phyloP scores from a whole-genome alignment of 1,140 invertebrate species.

The Cydia pomonella region DNA sequence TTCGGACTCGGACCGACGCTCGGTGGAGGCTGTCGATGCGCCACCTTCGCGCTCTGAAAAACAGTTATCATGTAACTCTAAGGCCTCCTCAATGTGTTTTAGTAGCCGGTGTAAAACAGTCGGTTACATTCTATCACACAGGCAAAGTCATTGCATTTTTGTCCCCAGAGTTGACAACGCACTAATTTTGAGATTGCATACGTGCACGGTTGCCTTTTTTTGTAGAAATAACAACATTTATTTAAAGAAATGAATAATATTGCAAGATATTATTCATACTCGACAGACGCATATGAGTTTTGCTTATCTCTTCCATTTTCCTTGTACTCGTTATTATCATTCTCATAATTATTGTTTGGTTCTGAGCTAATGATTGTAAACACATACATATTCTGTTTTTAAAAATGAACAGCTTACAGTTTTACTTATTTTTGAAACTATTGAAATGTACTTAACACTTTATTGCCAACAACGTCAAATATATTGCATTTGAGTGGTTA shows the following conservation, averaged over 20 bases:
- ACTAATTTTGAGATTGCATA: background rate
- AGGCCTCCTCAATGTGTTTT: background rate
- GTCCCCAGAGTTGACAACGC: slow-evolving; percentile 3
- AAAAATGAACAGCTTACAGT: too few species aligned
- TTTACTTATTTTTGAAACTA: too few species aligned
- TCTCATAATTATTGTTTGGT: too few species aligned
- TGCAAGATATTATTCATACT: too few species aligned
- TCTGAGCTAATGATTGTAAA: too few species aligned
- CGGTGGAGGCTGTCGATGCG: background rate
- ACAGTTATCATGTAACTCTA: background rate
- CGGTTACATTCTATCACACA: background rate
- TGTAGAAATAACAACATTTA: background rate
- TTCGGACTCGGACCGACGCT: slow-evolving; percentile 16
- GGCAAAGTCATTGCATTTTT: background rate
- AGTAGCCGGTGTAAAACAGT: background rate
- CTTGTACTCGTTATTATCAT: too few species aligned
- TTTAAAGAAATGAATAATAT: background rate
- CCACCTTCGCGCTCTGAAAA: slow-evolving; percentile 15
- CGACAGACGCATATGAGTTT: background rate
- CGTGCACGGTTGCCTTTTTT: background rate
- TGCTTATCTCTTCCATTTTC: too few species aligned
- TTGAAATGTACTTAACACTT: too few species aligned
- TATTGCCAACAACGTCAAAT: too few species aligned
- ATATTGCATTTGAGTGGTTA: too few species aligned
- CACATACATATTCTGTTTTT: too few species aligned